Percentiles rank a stretch among this genome's conserved stretches.
Conservation (phyloP, 2,888 invertebrate species). For the Ischnus inquisitorius region DNA sequence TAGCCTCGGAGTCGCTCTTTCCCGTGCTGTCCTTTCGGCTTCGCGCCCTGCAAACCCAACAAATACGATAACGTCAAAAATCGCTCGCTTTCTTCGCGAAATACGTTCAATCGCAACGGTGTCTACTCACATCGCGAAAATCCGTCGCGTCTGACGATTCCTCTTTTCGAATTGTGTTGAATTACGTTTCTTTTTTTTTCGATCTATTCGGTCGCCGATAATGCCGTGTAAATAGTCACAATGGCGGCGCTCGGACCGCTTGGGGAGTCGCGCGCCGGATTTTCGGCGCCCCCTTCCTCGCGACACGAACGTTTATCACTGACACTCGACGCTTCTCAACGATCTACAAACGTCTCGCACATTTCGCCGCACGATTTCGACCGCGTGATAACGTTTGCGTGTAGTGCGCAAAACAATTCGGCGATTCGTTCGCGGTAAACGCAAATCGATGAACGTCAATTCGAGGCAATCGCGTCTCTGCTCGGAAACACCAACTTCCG, state of each 20-base stretch:
- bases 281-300: neutral
- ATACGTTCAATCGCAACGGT: neutral
- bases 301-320: neutral
- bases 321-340: neutral
- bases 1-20: constrained; percentile 88
- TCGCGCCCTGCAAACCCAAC: constrained; percentile 88
- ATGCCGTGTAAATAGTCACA: constrained; percentile 49
- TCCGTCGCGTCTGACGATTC: neutral
- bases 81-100: neutral
- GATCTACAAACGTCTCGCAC: neutral
- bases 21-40: constrained; percentile 88
- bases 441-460: constrained; percentile 39
- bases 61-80: neutral
- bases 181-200: constrained; percentile 14
- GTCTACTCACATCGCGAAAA: constrained; percentile 19
- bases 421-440: constrained; percentile 4
- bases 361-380: neutral
- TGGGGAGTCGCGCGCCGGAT: neutral
- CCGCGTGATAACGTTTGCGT: neutral
- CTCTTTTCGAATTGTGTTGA: neutral
- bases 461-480: constrained; percentile 12
- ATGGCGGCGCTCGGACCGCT: constrained; percentile 46
- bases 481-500: constrained; percentile 28
- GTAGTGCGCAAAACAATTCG: neutral
- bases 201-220: neutral